phyloP scores from a whole-genome alignment of 2,797 vertebrate genomes.

The Todus mexicanus region DNA sequence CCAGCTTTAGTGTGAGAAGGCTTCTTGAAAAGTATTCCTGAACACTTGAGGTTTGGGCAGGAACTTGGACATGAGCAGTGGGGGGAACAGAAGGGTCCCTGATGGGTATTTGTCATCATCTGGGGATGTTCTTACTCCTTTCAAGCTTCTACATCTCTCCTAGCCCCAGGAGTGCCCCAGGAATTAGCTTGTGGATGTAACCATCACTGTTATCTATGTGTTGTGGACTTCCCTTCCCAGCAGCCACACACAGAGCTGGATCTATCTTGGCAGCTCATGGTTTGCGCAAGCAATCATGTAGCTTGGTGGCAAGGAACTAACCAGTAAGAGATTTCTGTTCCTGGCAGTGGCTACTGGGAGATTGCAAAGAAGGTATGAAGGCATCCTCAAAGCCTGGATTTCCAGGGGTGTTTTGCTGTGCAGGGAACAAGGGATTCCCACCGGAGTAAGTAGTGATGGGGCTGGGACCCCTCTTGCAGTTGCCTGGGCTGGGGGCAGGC shows the following conservation, averaged over 20 bases:
- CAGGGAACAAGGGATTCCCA: neutral
- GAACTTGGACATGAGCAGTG: neutral
- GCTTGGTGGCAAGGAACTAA: neutral
- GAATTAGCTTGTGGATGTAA: neutral
- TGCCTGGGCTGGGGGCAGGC: neutral
- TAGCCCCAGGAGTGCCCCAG: rapidly evolving
- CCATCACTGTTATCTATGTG: rapidly evolving
- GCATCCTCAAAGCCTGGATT: neutral
- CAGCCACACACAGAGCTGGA: rapidly evolving
- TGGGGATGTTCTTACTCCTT: neutral
- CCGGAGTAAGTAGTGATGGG: neutral
- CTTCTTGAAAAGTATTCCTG: neutral
- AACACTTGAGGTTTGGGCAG: neutral
- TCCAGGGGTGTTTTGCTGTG: neutral
- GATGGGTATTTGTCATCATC: neutral
- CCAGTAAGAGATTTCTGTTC: neutral
- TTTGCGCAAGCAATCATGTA: neutral
- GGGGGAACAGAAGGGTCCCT: neutral
- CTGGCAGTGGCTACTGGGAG: neutral
- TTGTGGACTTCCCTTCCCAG: neutral
- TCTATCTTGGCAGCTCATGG: neutral
- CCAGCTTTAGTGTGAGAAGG: neutral
- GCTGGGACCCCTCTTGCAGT: neutral
- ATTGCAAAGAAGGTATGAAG: too few species aligned
- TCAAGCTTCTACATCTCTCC: neutral